Evolutionary conservation across 2,113 vertebrate species (phyloP).

Genomic region (Astur gentilis): DNA sequence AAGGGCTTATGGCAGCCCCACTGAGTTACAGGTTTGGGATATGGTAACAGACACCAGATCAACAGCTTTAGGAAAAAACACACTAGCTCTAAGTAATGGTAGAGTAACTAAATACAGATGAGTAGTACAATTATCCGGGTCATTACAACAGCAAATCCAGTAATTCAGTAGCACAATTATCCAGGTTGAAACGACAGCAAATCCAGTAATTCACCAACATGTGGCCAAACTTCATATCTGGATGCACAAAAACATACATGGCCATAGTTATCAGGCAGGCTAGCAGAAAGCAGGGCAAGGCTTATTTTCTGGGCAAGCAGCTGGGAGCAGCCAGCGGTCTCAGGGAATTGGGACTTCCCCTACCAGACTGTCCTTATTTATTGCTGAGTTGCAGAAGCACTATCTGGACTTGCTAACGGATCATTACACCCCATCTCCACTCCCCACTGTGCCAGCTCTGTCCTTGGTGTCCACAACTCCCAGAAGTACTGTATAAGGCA

Average conservation of each 20-base stretch:
- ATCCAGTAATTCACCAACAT: not conserved
- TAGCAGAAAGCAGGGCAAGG: not conserved
- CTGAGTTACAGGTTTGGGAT: not conserved
- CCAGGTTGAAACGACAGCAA: not conserved
- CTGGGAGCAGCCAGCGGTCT: not conserved
- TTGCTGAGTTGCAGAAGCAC: not conserved
- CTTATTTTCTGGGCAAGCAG: not conserved
- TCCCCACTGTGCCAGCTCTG: not conserved
- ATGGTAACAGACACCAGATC: not conserved
- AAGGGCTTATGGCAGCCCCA: not conserved
- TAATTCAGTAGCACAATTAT: not conserved
- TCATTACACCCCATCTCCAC: fast-evolving
- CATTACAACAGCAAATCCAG: not conserved
- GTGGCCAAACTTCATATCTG: not conserved
- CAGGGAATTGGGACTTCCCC: not conserved
- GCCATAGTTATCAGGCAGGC: not conserved
- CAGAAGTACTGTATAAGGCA: not conserved
- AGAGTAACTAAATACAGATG: not conserved
- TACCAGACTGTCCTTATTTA: not conserved
- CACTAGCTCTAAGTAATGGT: not conserved
- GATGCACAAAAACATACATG: not conserved
- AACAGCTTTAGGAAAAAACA: not conserved
- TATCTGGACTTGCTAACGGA: not conserved
- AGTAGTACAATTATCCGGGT: not conserved
- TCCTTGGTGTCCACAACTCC: not conserved